Base-by-base conservation (phyloP, 2,888 invertebrate genomes). In the Eupithecia pulchellata region DNA sequence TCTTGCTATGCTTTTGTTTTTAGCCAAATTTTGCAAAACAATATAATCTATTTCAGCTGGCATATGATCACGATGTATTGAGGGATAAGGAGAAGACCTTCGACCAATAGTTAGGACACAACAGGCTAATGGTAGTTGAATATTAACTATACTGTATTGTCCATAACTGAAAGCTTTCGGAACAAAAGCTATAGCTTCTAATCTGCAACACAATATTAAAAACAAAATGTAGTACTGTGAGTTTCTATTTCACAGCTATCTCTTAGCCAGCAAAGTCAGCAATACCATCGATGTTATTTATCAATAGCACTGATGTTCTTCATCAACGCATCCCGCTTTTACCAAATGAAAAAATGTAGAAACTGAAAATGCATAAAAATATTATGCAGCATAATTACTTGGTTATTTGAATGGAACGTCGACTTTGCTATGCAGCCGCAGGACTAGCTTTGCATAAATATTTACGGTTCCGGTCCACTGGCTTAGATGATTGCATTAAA, bases 401-500 rank as follows among this genome's bases (percentile, higher is more conserved):
- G 74, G 75, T 75, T 78, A 78, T 78, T 75, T 78, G 74, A 75
- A 78, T 75, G 78, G 77, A 75, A 76, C 74, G 75, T 74, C 68
- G 74, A 76, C 76, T 76, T 76, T 74, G 73, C 75, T 64, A 74
- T 75, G 71, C 76, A 76, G 71, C 78, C 81, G 81, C 79, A 78
- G 84, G 82, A 82, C 81, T 75, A 75, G 77, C 77, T 78, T 77
- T 83, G 86, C 86, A 89, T 90, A 88, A 89, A 90, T 88, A 89
- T 90, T 87, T 86, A 86, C 84, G 77, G 85, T 87, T 87, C 83
- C 84, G 84, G 85, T 83, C 86, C 89, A 89, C 86, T 85, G 87
- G 85, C 83, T 87, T 81, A 86, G 87, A 88, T 88, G 86, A 89
- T 88, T 88, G 86, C 87, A 88, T 87, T 87, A 87, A 86, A 86